These are phyloP conservation scores for Papilio xuthus DNA, from an alignment of 1,140 invertebrate genomes.

Conservation along the genomic window DNA sequence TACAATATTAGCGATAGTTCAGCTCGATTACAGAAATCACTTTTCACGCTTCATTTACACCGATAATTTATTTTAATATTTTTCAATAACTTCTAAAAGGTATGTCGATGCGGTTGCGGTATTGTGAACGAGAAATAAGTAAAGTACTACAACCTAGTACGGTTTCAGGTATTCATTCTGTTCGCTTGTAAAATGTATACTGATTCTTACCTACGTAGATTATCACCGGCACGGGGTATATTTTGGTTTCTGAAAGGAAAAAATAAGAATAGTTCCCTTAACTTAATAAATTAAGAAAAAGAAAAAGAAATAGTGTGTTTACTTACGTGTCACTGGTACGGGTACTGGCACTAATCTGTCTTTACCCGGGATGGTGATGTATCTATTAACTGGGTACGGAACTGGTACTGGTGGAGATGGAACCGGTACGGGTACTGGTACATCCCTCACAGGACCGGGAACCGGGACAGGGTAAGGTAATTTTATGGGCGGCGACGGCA, in stretches of 20 bases:
- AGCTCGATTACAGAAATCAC: constrained; percentile 30
- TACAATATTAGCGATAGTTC: constrained; percentile 5
- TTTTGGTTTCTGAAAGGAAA: constrained; percentile 56
- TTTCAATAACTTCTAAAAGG: constrained; percentile 24
- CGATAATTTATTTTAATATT: constrained; percentile 33
- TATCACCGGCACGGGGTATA: constrained; percentile 56
- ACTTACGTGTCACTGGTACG: constrained; percentile 35
- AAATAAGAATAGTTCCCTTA: background rate
- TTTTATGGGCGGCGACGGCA: constrained; percentile 43
- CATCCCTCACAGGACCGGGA: constrained; percentile 49
- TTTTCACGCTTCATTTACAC: constrained; percentile 26
- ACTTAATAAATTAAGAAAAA: too few species aligned
- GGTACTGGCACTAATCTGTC: constrained; percentile 56
- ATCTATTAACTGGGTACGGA: constrained; percentile 54
- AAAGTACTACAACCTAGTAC: background rate
- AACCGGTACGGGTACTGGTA: constrained; percentile 59
- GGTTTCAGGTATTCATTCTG: background rate
- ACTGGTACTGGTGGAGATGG: constrained; percentile 57
- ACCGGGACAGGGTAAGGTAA: constrained; percentile 47
- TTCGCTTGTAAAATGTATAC: background rate
- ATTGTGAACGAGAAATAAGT: background rate
- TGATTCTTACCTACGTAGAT: constrained; percentile 61
- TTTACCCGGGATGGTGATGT: constrained; percentile 52
- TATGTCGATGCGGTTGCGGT: background rate
- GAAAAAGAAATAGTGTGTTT: background rate